A percentile compares a stretch with the other conserved stretches of the same genome.
These are phyloP conservation scores for Ptychodera flava DNA, from an alignment of 35 echinoderm and acorn worm genomes.

Conservation along the genomic window DNA sequence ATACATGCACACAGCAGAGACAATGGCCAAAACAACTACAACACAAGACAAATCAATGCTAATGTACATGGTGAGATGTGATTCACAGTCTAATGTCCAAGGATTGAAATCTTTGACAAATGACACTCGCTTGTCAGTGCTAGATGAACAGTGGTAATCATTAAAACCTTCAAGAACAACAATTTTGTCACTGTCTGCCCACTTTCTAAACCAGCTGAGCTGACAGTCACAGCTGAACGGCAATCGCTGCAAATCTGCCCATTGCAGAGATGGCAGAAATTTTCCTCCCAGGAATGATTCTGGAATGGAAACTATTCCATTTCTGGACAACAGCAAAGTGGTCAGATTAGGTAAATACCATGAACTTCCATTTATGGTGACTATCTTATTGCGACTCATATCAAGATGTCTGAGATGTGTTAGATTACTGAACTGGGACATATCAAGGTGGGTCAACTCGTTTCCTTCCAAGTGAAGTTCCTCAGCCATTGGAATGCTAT, in stretches of 20 bases:
- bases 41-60: background rate
- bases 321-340: background rate
- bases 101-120: background rate
- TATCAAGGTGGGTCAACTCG: background rate
- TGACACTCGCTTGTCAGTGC: background rate
- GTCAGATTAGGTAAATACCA: background rate
- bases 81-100: background rate
- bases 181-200: background rate
- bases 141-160: background rate
- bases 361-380: background rate
- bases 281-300: background rate
- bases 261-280: background rate
- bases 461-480: background rate
- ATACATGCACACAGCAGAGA: background rate
- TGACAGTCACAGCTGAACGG: background rate
- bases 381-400: background rate
- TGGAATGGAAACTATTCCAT: background rate
- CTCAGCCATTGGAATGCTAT: background rate
- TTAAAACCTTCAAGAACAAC: background rate
- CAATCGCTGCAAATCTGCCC: background rate
- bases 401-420: background rate
- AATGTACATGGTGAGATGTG: background rate
- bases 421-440: background rate
- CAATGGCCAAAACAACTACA: background rate
- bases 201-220: background rate